Evolutionary conservation across 2,888 invertebrate species (phyloP).

Genomic region (Cosmia pyralina): DNA sequence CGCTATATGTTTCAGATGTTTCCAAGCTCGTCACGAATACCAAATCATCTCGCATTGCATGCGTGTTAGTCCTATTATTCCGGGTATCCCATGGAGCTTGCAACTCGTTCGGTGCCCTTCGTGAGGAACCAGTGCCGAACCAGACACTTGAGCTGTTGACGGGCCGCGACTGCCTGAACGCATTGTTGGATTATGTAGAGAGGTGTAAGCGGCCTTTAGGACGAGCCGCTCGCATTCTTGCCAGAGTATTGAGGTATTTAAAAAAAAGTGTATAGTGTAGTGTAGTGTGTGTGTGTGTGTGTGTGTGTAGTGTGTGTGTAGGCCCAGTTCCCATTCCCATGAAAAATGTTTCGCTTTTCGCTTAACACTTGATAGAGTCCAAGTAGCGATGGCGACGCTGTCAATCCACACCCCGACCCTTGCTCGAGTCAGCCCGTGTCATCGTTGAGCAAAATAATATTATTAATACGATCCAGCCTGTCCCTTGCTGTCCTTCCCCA

Average conservation of each 20-base stretch:
- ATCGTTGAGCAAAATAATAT: too few species aligned
- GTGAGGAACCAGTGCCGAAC: conserved; percentile 77
- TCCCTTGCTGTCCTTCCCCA: too few species aligned
- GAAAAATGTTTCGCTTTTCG: neutral
- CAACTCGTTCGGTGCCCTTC: conserved; percentile 69
- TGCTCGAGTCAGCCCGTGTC: too few species aligned
- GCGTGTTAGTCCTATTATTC: conserved; percentile 83
- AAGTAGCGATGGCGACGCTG: neutral
- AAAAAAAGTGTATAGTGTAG: neutral
- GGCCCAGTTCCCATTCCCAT: neutral
- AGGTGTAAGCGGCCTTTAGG: conserved; percentile 85
- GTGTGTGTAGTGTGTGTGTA: too few species aligned
- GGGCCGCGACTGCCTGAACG: conserved; percentile 81
- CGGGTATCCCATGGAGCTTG: conserved; percentile 83
- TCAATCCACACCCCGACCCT: too few species aligned
- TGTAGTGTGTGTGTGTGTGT: too few species aligned
- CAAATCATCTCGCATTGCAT: conserved; percentile 82
- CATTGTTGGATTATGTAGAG: conserved; percentile 86
- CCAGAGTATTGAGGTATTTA: conserved; percentile 86
- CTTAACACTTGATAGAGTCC: neutral
- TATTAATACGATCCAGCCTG: too few species aligned
- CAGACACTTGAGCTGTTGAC: conserved; percentile 81
- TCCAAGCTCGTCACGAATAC: conserved; percentile 70
- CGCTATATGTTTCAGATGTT: conserved; percentile 67
- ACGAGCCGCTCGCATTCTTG: conserved; percentile 88